phyloP scores from a whole-genome alignment of 2,888 invertebrate species.

The Seladonia tumulorum region DNA sequence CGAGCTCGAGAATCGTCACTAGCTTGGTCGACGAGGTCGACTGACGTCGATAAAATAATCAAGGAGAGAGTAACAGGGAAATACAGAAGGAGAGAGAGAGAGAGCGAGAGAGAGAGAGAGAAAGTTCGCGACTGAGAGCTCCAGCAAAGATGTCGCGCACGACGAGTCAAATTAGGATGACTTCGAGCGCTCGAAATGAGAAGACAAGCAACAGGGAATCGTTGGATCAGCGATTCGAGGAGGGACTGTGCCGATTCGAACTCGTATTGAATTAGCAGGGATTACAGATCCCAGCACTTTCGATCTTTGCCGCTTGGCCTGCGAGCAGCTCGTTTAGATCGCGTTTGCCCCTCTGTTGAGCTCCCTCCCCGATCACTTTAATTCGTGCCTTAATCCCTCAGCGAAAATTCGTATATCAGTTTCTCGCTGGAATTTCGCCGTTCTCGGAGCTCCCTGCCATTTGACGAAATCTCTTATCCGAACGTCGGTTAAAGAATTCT shows the following conservation, averaged over 20 bases:
- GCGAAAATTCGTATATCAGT: slow-evolving; percentile 1
- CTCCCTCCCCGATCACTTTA: slow-evolving; percentile 11
- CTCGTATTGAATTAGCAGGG: slow-evolving; percentile 77
- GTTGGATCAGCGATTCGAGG: slow-evolving; percentile 29
- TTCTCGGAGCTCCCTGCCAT: background rate
- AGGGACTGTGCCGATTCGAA: slow-evolving; percentile 65
- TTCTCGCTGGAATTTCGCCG: background rate
- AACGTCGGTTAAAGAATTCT: background rate
- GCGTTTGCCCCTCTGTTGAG: slow-evolving; percentile 32
- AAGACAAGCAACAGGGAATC: slow-evolving; percentile 33
- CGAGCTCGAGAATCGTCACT: slow-evolving; percentile 46
- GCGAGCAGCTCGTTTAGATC: slow-evolving; percentile 31
- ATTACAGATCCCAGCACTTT: slow-evolving; percentile 66
- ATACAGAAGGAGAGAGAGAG: background rate
- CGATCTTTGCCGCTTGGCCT: slow-evolving; percentile 33
- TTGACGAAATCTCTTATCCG: background rate
- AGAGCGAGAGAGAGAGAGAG: background rate
- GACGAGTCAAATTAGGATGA: slow-evolving; percentile 54
- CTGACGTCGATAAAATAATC: slow-evolving; percentile 45
- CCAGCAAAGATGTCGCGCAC: slow-evolving; percentile 25
- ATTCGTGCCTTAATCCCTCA: background rate
- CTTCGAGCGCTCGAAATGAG: slow-evolving; percentile 39
- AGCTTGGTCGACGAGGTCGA: slow-evolving; percentile 28
- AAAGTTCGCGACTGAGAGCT: background rate
- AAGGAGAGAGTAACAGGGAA: background rate